A percentile compares a stretch with the other conserved stretches of the same genome.
phyloP scores from a whole-genome alignment of 2,113 vertebrate genomes.

The Lasiurus borealis region DNA sequence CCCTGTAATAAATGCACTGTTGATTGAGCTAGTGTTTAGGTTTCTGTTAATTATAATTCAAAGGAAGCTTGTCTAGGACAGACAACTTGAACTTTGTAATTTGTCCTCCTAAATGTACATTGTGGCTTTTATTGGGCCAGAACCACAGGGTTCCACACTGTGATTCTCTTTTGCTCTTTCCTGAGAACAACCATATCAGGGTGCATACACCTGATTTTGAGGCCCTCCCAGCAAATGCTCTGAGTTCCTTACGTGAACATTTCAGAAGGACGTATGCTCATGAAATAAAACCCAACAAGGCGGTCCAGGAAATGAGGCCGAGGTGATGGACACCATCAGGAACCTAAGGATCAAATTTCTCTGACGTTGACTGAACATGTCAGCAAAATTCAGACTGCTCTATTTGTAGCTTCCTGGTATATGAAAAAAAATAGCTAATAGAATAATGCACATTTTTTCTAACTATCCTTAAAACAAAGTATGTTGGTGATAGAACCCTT shows the following conservation, averaged over 20 bases:
- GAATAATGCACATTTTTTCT: neutral
- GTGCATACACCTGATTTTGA: neutral
- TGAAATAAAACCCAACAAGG: neutral
- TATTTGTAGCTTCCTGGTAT: neutral
- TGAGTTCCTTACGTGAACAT: neutral
- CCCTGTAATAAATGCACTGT: neutral
- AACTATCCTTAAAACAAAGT: neutral
- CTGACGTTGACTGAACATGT: neutral
- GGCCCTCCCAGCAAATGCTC: neutral
- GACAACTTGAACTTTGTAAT: neutral
- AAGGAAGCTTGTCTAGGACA: conserved; percentile 10
- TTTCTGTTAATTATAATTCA: neutral
- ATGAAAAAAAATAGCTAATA: neutral
- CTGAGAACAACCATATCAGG: neutral
- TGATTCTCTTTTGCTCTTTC: neutral
- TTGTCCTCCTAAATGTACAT: neutral
- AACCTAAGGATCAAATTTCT: neutral
- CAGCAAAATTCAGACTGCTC: neutral
- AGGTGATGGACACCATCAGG: neutral
- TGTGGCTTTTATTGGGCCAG: neutral
- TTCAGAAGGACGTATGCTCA: neutral
- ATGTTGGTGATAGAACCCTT: neutral
- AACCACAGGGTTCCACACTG: neutral
- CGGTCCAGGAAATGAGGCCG: neutral
- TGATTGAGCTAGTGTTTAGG: neutral